Percentiles rank a stretch among this genome's conserved stretches.
Evolutionary conservation across 2,888 invertebrate genomes (phyloP).

Genomic region (Andrena praecox): DNA sequence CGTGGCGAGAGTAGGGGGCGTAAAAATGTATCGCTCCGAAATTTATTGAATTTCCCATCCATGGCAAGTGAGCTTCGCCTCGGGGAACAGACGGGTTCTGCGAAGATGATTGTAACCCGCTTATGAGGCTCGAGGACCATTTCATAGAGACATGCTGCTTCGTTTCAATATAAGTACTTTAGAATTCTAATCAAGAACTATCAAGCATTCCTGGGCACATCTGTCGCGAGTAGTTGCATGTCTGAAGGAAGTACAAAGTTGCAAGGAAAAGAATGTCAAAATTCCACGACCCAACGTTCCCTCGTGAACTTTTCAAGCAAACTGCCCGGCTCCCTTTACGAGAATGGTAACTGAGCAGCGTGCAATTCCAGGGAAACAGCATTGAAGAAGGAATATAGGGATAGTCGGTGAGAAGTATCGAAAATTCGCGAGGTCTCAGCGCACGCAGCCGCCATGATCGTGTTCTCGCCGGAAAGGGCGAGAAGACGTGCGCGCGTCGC

Average conservation of each 20-base stretch:
- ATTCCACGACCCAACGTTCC: no score
- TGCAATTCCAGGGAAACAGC: neutral
- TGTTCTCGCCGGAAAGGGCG: constrained; percentile 31
- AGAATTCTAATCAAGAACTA: no score
- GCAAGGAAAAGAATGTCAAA: no score
- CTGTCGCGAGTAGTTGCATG: no score
- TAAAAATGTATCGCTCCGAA: constrained; percentile 50
- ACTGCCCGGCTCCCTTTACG: neutral
- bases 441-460: constrained; percentile 64
- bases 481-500: constrained; percentile 71
- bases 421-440: constrained; percentile 13
- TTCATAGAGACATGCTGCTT: neutral
- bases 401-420: no score
- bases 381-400: neutral
- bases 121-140: neutral
- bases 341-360: neutral
- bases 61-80: neutral
- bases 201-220: no score
- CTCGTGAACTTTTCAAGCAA: neutral
- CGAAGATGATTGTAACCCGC: neutral
- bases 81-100: neutral
- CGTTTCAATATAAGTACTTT: neutral
- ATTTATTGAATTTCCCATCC: constrained; percentile 44
- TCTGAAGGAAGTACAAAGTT: no score
- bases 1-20: neutral